Evolutionary conservation across 2,888 invertebrate species (phyloP), one percentile per base, ranked within the genome.

Genomic region (Meteorus colon): DNA sequence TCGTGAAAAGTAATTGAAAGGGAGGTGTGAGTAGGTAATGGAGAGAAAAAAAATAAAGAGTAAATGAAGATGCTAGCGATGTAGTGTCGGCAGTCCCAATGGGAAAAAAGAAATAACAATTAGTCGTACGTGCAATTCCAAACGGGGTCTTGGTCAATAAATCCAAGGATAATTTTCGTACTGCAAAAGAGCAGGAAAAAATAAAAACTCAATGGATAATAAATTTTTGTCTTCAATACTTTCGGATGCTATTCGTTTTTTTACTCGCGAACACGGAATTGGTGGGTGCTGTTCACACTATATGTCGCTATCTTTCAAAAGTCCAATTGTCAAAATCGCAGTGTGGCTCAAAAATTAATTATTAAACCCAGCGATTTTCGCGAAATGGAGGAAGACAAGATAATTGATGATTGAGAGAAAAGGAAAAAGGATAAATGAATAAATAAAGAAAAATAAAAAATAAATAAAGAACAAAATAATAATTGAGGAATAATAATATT

Each of bases 81-180:
- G 81, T 83, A 82, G 84, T 84, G 82, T 79, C 73, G 78, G 84
- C 84, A 82, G 84, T 85, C 83, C 79, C 82, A 79, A 24, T 71
- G 59, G 75, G 51, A 34, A 55, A 70, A 55, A 70, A 51, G 37
- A 2, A 16, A 55, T 6, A 19, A 29, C n/a, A 6, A 65, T 19
- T 70, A 31, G 55, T 70, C 55, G 69, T 70, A 59, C 34, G 69
- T 70, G 69, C 69, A 70, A 70, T 70, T 70, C 34, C 19, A 31
- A 69, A 76, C 70, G 29, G 75, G 76, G 45, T 71, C 66, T 70
- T 67, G 51, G 34, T 16, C 51, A 41, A 70, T 62, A 60, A 45
- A 65, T 51, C 16, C 19, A 70, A 37, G 67, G 34, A 34, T 68
- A 71, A 67, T 55, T 65, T 76, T 77, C 29, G 62, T 66, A 69